phyloP scores from a whole-genome alignment of 2,888 invertebrate species.

The Epirrhoe alternata region DNA sequence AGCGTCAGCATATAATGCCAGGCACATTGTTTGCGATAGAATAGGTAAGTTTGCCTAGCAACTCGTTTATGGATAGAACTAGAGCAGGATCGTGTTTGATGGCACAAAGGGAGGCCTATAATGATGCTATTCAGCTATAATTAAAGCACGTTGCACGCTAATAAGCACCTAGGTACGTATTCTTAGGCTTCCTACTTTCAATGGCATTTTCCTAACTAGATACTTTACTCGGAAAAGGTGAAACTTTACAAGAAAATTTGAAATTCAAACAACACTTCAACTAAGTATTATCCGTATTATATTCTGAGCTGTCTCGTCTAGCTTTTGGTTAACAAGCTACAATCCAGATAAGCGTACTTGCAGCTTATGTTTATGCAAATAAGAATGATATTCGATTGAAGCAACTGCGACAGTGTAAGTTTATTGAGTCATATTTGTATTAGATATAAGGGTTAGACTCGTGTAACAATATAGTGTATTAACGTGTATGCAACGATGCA shows the following conservation, averaged over 20 bases:
- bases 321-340: neutral
- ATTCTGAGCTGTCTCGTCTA: neutral
- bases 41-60: no score
- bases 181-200: no score
- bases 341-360: neutral
- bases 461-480: constrained; percentile 12
- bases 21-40: no score
- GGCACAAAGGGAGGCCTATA: no score
- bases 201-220: no score
- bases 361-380: neutral
- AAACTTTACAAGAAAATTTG: neutral
- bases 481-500: constrained; percentile 35
- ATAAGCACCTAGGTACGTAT: no score
- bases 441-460: constrained; percentile 2
- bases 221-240: no score
- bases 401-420: neutral
- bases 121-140: no score
- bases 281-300: neutral
- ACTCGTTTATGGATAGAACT: no score
- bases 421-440: constrained; percentile 8
- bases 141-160: no score
- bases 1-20: no score
- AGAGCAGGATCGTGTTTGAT: no score
- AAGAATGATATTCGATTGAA: constrained; percentile 3
- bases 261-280: constrained; percentile 1